phyloP scores from a whole-genome alignment of 2,797 vertebrate species.

The Fundulus diaphanus region DNA sequence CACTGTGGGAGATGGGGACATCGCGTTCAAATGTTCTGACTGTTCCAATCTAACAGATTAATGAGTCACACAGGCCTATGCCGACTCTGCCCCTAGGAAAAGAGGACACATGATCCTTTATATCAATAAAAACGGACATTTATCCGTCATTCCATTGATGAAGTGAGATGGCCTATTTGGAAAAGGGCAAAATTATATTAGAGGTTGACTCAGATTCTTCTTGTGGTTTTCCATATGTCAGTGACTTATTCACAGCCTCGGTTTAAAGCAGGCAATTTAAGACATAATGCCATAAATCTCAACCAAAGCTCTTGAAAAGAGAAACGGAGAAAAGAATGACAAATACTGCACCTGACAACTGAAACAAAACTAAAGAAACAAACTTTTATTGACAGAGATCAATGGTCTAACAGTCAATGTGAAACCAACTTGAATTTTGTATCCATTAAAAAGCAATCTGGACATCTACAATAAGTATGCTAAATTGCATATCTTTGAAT shows the following conservation, averaged over 20 bases:
- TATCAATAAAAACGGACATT: slow-evolving; percentile 71
- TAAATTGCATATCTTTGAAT: neutral
- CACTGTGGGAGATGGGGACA: slow-evolving; percentile 57
- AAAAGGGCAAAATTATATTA: slow-evolving; percentile 59
- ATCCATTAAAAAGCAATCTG: neutral
- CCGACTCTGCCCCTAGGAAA: slow-evolving; percentile 68
- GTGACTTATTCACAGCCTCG: slow-evolving; percentile 38
- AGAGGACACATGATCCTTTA: slow-evolving; percentile 63
- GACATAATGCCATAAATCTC: slow-evolving; percentile 37
- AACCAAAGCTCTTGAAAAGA: slow-evolving; percentile 27
- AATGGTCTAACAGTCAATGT: neutral
- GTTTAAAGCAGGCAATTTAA: slow-evolving; percentile 38
- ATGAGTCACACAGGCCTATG: slow-evolving; percentile 71
- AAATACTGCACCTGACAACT: slow-evolving; percentile 23
- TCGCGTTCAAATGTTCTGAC: slow-evolving; percentile 72
- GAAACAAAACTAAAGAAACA: slow-evolving; percentile 1
- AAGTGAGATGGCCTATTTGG: slow-evolving; percentile 51
- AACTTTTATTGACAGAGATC: neutral
- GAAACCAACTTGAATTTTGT: neutral
- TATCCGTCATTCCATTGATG: slow-evolving; percentile 58
- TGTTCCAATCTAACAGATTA: slow-evolving; percentile 81
- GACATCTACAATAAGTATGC: neutral
- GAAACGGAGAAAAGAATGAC: slow-evolving; percentile 12
- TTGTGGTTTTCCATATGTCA: slow-evolving; percentile 45
- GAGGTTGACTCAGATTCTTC: slow-evolving; percentile 43